These are phyloP conservation scores for Champsocephalus gunnari DNA, from an alignment of 2,797 vertebrate genomes.

Conservation along the genomic window DNA sequence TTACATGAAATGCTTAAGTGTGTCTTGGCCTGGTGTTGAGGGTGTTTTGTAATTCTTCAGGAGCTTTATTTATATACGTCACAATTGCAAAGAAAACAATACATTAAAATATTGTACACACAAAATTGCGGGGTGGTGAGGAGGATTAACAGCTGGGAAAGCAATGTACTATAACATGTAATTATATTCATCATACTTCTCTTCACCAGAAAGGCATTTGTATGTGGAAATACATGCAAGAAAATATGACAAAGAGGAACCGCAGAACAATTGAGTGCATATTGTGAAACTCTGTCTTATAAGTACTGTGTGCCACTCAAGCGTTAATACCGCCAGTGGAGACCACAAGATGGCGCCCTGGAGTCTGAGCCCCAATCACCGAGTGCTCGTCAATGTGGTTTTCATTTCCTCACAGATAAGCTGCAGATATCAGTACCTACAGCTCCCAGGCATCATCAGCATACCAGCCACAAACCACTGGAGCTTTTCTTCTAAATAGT, in stretches of 20 bases:
- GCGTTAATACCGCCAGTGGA: not conserved
- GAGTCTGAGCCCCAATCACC: conserved; percentile 27
- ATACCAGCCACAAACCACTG: conserved; percentile 77
- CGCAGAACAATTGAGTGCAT: conserved; percentile 7
- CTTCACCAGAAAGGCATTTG: not conserved
- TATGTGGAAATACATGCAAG: too few relatives aligned
- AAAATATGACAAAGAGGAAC: conserved; percentile 10
- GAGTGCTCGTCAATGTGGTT: conserved; percentile 51
- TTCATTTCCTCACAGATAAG: conserved; percentile 79
- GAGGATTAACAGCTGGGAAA: not conserved
- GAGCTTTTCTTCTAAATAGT: conserved; percentile 79
- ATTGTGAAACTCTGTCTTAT: conserved; percentile 44
- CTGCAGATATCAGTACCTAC: conserved; percentile 75
- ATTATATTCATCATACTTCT: not conserved
- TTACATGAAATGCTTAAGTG: not conserved
- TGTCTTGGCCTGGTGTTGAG: not conserved
- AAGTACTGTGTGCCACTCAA: conserved; percentile 43
- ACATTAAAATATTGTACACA: not conserved
- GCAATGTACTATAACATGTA: not conserved
- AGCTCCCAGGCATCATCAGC: conserved; percentile 79
- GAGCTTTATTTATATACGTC: not conserved
- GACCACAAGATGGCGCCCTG: conserved; percentile 61
- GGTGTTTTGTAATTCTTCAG: not conserved
- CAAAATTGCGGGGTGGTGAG: not conserved
- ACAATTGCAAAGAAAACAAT: not conserved